Evolutionary conservation across 2,888 invertebrate species (phyloP).

Genomic region (Morpho deidamia): DNA sequence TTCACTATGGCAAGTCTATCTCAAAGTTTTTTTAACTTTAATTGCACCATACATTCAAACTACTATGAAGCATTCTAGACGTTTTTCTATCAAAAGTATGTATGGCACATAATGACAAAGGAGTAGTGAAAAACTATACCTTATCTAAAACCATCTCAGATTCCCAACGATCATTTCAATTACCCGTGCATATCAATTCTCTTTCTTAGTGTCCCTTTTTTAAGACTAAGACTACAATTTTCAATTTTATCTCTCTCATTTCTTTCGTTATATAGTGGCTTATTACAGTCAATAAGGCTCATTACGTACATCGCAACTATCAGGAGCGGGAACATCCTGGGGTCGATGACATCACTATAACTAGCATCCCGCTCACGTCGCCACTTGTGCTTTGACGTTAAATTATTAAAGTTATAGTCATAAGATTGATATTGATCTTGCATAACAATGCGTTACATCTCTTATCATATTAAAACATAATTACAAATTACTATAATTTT

Average conservation of each 20-base stretch:
- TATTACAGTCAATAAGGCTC: conserved; percentile 17
- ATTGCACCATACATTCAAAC: too few relatives aligned
- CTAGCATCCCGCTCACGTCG: conserved; percentile 39
- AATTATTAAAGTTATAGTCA: conserved; percentile 18
- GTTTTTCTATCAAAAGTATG: too few relatives aligned
- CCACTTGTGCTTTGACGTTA: conserved; percentile 15
- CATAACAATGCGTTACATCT: neutral
- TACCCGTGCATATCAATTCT: conserved; percentile 5
- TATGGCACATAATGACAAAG: too few relatives aligned
- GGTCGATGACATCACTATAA: conserved; percentile 56
- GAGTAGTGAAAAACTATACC: neutral
- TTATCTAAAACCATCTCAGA: neutral
- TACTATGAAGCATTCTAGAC: too few relatives aligned
- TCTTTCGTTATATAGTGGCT: conserved; percentile 10
- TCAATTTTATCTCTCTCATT: conserved; percentile 2
- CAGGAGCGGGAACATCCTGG: conserved; percentile 42
- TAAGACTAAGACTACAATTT: neutral
- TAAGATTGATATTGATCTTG: conserved; percentile 16
- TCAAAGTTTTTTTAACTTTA: too few relatives aligned
- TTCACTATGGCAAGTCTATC: too few relatives aligned
- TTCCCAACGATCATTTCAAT: conserved; percentile 1
- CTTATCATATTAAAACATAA: neutral
- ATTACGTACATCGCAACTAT: conserved; percentile 19
- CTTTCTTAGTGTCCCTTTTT: neutral
- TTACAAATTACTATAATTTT: neutral